Percentiles rank a stretch among this genome's conserved stretches.
Evolutionary conservation across 2,888 invertebrate genomes (phyloP).

Genomic region (Oeneis ivallda): DNA sequence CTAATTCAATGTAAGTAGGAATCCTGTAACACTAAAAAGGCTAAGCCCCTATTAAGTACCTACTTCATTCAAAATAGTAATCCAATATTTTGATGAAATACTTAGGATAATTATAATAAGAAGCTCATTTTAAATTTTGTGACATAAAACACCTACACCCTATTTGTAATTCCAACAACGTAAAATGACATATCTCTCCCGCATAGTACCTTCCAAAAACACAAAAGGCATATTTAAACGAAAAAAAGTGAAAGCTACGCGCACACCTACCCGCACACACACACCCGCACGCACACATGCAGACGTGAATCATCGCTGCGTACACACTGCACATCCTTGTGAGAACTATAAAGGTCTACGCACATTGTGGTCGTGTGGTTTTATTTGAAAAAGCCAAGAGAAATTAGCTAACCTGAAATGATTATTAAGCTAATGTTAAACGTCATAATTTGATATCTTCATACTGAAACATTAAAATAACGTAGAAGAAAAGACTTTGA

Average conservation of each 20-base stretch:
- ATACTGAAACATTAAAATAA: too few species aligned
- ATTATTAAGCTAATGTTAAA: too few species aligned
- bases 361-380: background rate
- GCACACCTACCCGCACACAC: slow-evolving; percentile 48
- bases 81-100: too few species aligned
- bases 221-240: slow-evolving; percentile 78
- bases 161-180: slow-evolving; percentile 18
- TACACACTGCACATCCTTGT: slow-evolving; percentile 36
- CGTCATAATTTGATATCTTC: too few species aligned
- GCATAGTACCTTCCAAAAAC: slow-evolving; percentile 70
- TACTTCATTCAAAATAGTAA: too few species aligned
- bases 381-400: too few species aligned
- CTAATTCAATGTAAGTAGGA: background rate
- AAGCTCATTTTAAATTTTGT: background rate
- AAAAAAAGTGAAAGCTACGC: slow-evolving; percentile 77
- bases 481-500: too few species aligned
- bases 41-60: background rate
- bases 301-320: slow-evolving; percentile 38
- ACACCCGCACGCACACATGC: slow-evolving; percentile 42
- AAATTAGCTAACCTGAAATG: too few species aligned
- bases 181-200: slow-evolving; percentile 24
- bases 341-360: slow-evolving; percentile 23
- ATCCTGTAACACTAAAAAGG: background rate
- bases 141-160: slow-evolving; percentile 26
- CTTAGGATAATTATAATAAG: background rate